Evolutionary conservation across 2,113 vertebrate genomes (phyloP).

Genomic region (Ammospiza nelsoni): DNA sequence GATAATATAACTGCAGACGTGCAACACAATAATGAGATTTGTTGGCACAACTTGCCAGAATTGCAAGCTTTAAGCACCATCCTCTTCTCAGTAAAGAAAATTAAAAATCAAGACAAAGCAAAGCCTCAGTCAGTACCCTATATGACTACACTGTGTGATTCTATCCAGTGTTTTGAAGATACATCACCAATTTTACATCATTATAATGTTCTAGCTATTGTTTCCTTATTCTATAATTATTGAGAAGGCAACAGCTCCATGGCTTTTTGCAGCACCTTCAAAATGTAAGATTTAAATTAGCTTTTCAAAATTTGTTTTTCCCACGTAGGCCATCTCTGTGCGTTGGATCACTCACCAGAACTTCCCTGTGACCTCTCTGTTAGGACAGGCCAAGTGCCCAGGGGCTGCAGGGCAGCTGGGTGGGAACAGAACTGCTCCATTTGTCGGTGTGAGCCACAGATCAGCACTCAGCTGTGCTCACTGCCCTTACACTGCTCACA

Average conservation of each 20-base stretch:
- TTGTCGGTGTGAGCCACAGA: not conserved
- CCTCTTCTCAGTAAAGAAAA: not conserved
- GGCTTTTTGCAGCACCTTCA: not conserved
- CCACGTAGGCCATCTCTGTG: accelerated
- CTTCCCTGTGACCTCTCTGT: not conserved
- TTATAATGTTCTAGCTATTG: not conserved
- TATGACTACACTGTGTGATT: not conserved
- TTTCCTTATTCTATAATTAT: not conserved
- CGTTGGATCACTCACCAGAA: not conserved
- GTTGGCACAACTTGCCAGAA: not conserved
- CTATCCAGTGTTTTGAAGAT: not conserved
- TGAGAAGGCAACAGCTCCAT: not conserved
- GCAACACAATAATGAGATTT: not conserved
- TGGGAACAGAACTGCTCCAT: not conserved
- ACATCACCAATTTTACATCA: not conserved
- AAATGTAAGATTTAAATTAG: not conserved
- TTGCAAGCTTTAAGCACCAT: not conserved
- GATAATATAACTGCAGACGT: not conserved
- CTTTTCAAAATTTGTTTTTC: not conserved
- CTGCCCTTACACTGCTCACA: not conserved
- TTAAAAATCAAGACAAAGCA: not conserved
- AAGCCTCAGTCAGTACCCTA: not conserved
- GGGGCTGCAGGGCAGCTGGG: not conserved
- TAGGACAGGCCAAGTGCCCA: accelerated
- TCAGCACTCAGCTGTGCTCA: not conserved